phyloP scores from a whole-genome alignment of 2,113 vertebrate genomes.

The Lates calcarifer region DNA sequence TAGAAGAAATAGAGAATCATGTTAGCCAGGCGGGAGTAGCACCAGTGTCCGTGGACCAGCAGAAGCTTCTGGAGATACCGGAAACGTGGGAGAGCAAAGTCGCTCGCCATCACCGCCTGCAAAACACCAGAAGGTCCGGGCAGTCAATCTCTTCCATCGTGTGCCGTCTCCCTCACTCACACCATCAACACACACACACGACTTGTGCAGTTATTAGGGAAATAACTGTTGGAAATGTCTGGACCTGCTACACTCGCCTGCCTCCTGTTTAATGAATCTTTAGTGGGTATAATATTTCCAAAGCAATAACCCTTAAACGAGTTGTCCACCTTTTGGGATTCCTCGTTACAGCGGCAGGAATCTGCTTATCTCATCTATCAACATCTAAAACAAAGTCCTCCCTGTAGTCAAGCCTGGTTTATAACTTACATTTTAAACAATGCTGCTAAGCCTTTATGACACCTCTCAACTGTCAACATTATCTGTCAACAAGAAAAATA shows the following conservation, averaged over 20 bases:
- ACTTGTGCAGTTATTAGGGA: slow-evolving; percentile 11
- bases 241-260: neutral
- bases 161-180: neutral
- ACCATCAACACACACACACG: neutral
- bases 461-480: slow-evolving; percentile 26
- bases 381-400: slow-evolving; percentile 29
- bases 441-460: slow-evolving; percentile 31
- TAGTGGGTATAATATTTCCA: slow-evolving; percentile 51
- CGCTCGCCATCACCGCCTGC: slow-evolving; percentile 98
- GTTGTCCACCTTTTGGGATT: slow-evolving; percentile 50
- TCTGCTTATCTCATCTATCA: slow-evolving; percentile 61
- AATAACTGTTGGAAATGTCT: neutral
- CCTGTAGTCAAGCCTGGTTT: slow-evolving; percentile 15
- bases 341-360: slow-evolving; percentile 2
- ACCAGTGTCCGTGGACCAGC: slow-evolving; percentile 98
- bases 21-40: slow-evolving; percentile 96
- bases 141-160: slow-evolving; percentile 26
- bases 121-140: slow-evolving; percentile 37
- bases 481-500: slow-evolving; percentile 56
- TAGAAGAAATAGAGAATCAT: slow-evolving; percentile 99
- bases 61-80: slow-evolving; percentile 94
- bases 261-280: slow-evolving; percentile 57
- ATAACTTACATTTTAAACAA: slow-evolving; percentile 49
- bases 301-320: slow-evolving; percentile 65
- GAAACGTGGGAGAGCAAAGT: slow-evolving; percentile 95